Percentiles rank a stretch among this genome's conserved stretches.
Evolutionary conservation across 1,140 invertebrate genomes (phyloP).

Genomic region (Drosophila varians): DNA sequence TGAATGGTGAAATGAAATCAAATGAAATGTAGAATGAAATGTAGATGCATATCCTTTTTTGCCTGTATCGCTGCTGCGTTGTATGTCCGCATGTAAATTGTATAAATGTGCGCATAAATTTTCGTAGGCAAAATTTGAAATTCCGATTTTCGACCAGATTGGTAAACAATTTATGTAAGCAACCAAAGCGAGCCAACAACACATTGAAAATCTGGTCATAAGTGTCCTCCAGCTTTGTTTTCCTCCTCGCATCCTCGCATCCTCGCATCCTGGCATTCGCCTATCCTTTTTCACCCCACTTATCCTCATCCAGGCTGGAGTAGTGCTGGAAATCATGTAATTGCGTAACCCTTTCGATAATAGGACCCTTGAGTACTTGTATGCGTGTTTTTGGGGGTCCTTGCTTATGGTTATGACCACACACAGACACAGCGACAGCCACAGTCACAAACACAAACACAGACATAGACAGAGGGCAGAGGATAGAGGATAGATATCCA

Average conservation of each 20-base stretch:
- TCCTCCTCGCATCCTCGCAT: slow-evolving; percentile 22
- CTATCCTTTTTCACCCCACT: slow-evolving; percentile 12
- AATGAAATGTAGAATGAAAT: slow-evolving; percentile 67
- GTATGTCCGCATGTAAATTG: slow-evolving; percentile 71
- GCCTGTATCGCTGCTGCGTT: slow-evolving; percentile 21
- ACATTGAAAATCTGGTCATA: slow-evolving; percentile 62
- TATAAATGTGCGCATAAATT: slow-evolving; percentile 82
- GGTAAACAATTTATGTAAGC: slow-evolving; percentile 83
- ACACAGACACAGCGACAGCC: too few relatives aligned
- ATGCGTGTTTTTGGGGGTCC: slow-evolving; percentile 26
- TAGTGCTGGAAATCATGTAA: slow-evolving; percentile 62
- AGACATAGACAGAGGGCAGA: too few relatives aligned
- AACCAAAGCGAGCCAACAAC: slow-evolving; percentile 47
- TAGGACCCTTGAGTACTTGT: slow-evolving; percentile 78
- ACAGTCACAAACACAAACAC: too few relatives aligned
- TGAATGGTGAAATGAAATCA: slow-evolving; percentile 35
- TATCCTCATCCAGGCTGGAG: not conserved
- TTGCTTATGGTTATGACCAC: slow-evolving; percentile 66
- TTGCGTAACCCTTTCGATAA: slow-evolving; percentile 83
- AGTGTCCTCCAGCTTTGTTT: slow-evolving; percentile 72
- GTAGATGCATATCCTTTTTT: slow-evolving; percentile 72
- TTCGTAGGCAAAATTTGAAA: slow-evolving; percentile 77
- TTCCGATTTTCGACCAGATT: slow-evolving; percentile 82
- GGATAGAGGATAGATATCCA: slow-evolving; percentile 12
- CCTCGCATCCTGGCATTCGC: not conserved